These are phyloP conservation scores for Lota lota DNA, from an alignment of 2,113 vertebrate species.

Conservation along the genomic window DNA sequence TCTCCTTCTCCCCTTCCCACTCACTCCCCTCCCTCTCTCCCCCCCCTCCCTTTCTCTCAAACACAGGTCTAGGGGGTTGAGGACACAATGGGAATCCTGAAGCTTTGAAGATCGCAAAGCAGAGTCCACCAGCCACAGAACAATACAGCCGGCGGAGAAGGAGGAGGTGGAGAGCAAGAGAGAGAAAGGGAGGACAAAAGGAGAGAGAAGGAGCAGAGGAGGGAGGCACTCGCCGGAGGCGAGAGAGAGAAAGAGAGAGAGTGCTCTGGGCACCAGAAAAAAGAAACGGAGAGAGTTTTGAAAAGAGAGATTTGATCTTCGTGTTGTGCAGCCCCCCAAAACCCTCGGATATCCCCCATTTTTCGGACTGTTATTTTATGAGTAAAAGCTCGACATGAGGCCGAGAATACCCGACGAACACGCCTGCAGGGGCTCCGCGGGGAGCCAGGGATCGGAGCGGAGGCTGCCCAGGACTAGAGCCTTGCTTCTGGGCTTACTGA, in stretches of 20 bases:
- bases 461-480: slow-evolving; percentile 59
- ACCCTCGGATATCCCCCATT: slow-evolving; percentile 41
- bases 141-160: slow-evolving; percentile 31
- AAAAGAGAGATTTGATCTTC: slow-evolving; percentile 59
- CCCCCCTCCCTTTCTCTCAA: slow-evolving; percentile 27
- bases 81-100: slow-evolving; percentile 54
- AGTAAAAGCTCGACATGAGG: slow-evolving; percentile 33
- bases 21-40: slow-evolving; percentile 32
- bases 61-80: slow-evolving; percentile 54
- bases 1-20: slow-evolving; percentile 28
- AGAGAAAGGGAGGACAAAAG: neutral
- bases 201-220: slow-evolving; percentile 17
- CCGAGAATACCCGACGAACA: slow-evolving; percentile 65
- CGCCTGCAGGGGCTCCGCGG: slow-evolving; percentile 32
- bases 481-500: slow-evolving; percentile 64
- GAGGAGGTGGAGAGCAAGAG: slow-evolving; percentile 10
- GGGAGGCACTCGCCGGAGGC: neutral
- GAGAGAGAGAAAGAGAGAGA: neutral
- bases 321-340: slow-evolving; percentile 60
- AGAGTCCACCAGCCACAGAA: slow-evolving; percentile 37
- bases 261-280: neutral
- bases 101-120: slow-evolving; percentile 53
- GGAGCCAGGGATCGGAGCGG: slow-evolving; percentile 59
- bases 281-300: slow-evolving; percentile 23
- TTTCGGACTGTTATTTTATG: slow-evolving; percentile 13